These are phyloP conservation scores for Yponomeuta sedellus DNA, from an alignment of 2,888 invertebrate species.

Conservation along the genomic window DNA sequence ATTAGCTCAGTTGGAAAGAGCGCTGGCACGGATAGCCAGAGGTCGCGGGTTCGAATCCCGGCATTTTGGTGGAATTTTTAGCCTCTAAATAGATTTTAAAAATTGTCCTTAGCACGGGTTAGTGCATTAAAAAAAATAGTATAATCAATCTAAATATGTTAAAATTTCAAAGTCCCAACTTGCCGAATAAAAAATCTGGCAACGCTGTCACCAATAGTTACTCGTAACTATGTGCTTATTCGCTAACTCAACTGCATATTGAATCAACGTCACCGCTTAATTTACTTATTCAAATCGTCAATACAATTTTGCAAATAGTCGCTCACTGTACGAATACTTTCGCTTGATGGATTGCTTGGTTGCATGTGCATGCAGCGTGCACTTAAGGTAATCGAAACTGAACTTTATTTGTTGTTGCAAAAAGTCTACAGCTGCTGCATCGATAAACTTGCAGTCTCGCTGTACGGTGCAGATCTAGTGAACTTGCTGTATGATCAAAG, in stretches of 20 bases:
- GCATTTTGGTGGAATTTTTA: too few species aligned
- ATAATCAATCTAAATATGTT: too few species aligned
- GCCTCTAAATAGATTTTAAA: too few species aligned
- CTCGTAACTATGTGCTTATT: neutral
- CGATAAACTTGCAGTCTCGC: neutral
- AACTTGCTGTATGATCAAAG: neutral
- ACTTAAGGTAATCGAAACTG: slow-evolving; percentile 5
- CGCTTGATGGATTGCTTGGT: slow-evolving; percentile 3
- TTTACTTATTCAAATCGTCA: slow-evolving; percentile 8
- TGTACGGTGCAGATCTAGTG: neutral
- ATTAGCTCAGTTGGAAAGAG: too few species aligned
- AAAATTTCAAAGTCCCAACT: too few species aligned
- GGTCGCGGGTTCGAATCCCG: too few species aligned
- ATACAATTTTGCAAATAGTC: slow-evolving; percentile 6
- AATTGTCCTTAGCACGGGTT: too few species aligned
- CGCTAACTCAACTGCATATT: neutral
- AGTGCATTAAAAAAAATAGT: too few species aligned
- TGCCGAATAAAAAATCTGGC: too few species aligned
- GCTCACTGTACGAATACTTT: neutral
- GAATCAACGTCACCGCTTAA: neutral
- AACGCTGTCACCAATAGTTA: too few species aligned
- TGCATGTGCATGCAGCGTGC: neutral
- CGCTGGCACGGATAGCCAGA: too few species aligned
- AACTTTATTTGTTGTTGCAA: neutral
- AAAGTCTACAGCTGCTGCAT: neutral